These are phyloP conservation scores for Rhingia campestris DNA, from an alignment of 2,888 invertebrate species.

Conservation along the genomic window DNA sequence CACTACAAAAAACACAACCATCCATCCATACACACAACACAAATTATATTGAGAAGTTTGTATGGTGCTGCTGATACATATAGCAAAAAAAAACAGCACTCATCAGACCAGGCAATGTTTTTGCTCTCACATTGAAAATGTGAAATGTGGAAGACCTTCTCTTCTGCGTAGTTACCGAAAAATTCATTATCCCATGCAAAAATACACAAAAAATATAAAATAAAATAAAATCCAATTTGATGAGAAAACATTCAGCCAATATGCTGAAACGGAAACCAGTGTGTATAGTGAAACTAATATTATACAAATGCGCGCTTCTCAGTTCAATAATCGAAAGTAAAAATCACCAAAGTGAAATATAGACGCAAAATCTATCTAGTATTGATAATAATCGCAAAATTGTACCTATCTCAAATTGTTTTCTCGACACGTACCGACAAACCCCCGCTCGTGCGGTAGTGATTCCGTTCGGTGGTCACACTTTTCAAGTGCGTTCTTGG, in stretches of 20 bases:
- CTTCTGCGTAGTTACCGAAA: conserved; percentile 74
- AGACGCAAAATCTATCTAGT: background rate
- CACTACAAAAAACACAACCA: conserved; percentile 50
- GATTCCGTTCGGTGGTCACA: conserved; percentile 31
- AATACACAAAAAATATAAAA: conserved; percentile 15
- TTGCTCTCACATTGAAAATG: conserved; percentile 73
- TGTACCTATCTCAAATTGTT: conserved; percentile 31
- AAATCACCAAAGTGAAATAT: conserved; percentile 20
- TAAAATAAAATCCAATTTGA: conserved; percentile 33
- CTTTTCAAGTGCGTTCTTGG: conserved; percentile 16
- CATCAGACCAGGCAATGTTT: conserved; percentile 64
- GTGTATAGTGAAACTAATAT: conserved; percentile 39
- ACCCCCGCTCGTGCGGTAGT: conserved; percentile 11
- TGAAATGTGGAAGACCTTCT: conserved; percentile 73
- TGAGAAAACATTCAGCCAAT: conserved; percentile 36
- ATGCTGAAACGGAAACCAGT: conserved; percentile 36
- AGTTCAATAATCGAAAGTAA: conserved; percentile 47
- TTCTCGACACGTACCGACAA: conserved; percentile 39
- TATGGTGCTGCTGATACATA: conserved; percentile 42
- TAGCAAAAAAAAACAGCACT: conserved; percentile 50
- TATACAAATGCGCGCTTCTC: conserved; percentile 53
- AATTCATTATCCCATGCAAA: conserved; percentile 66
- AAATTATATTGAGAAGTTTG: conserved; percentile 62
- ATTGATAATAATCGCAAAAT: conserved; percentile 23
- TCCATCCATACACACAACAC: conserved; percentile 62